Evolutionary conservation across 2,888 invertebrate species (phyloP).

Genomic region (Branchinecta sandiegonensis): DNA sequence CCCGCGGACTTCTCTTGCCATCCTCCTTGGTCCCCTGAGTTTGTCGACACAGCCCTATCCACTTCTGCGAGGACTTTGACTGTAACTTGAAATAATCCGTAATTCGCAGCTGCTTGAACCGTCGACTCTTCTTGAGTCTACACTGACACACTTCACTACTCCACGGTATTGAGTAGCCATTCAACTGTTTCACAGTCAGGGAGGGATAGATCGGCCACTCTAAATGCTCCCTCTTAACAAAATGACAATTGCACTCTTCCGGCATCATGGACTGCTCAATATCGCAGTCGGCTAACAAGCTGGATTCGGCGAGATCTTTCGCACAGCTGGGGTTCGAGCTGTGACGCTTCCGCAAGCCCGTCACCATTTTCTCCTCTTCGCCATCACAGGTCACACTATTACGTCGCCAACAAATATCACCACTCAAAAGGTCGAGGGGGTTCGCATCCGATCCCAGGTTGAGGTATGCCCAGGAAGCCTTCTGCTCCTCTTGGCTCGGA

Average conservation of each 20-base stretch:
- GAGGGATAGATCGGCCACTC: slow-evolving; percentile 1
- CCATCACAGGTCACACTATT: slow-evolving; percentile 9
- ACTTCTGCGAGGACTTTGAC: slow-evolving; percentile 1
- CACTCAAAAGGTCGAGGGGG: no score
- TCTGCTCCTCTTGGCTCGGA: slow-evolving; percentile 3
- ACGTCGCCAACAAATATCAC: background rate
- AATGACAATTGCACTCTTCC: background rate
- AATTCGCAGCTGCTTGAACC: background rate
- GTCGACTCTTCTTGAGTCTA: background rate
- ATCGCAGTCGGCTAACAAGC: background rate
- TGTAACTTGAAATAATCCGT: slow-evolving; percentile 8
- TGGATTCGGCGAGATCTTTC: background rate
- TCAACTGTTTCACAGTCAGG: background rate
- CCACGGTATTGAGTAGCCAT: background rate
- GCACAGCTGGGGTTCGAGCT: slow-evolving; percentile 7
- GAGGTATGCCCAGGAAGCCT: slow-evolving; percentile 3
- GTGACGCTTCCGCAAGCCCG: slow-evolving; percentile 3
- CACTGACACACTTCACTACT: background rate
- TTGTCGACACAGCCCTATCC: background rate
- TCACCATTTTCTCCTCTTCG: slow-evolving; percentile 12
- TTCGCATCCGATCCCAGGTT: background rate
- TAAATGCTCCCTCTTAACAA: slow-evolving; percentile 2
- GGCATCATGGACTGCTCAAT: background rate
- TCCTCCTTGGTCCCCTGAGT: slow-evolving; percentile 15
- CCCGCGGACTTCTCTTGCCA: background rate